phyloP scores from a whole-genome alignment of 2,113 vertebrate genomes.

The Zeus faber region DNA sequence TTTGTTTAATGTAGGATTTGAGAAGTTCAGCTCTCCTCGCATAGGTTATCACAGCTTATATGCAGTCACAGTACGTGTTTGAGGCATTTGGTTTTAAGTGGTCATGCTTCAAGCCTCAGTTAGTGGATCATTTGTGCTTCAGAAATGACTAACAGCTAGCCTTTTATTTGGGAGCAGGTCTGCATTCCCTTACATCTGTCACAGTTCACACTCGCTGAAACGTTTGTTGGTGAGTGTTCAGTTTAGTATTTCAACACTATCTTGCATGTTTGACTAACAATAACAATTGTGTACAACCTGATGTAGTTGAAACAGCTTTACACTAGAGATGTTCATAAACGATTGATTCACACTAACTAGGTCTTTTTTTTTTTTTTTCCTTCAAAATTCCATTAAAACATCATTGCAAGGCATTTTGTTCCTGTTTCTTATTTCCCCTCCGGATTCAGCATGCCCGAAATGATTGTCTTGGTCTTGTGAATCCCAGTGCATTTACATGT shows the following conservation, averaged over 20 bases:
- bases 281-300: constrained; percentile 61
- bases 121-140: constrained; percentile 57
- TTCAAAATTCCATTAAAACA: constrained; percentile 81
- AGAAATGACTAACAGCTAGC: constrained; percentile 45
- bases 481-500: constrained; percentile 32
- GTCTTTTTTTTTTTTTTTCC: constrained; percentile 48
- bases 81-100: constrained; percentile 60
- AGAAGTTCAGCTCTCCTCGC: constrained; percentile 43
- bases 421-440: constrained; percentile 71
- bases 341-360: constrained; percentile 66
- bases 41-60: constrained; percentile 55
- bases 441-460: constrained; percentile 59
- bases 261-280: constrained; percentile 78
- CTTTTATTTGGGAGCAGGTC: constrained; percentile 49
- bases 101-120: constrained; percentile 52
- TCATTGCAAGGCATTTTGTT: constrained; percentile 74
- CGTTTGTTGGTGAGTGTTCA: constrained; percentile 51
- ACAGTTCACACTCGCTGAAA: constrained; percentile 47
- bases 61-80: constrained; percentile 60
- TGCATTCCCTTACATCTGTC: constrained; percentile 45
- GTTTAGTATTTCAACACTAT: constrained; percentile 68
- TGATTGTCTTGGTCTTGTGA: constrained; percentile 31
- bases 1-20: constrained; percentile 54
- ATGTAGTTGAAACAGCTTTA: constrained; percentile 56
- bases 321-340: constrained; percentile 64